Evolutionary conservation across 2,888 invertebrate species (phyloP), one percentile per base, ranked within the genome.

Genomic region (Drosophila nr. perissopoda): DNA sequence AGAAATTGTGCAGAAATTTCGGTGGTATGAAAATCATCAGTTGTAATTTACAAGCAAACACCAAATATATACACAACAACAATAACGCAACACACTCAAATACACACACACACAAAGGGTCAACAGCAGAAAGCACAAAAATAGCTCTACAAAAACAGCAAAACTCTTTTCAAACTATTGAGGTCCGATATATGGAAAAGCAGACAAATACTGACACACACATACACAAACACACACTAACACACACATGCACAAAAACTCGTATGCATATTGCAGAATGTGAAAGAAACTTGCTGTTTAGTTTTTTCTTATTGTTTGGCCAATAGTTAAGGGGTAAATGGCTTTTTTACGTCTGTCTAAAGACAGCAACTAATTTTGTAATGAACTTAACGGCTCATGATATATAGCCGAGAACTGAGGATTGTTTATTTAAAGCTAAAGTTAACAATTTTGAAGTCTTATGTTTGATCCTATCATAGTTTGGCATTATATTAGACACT

Each of bases 31-130:
- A 85, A 77, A 78, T 83, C 83, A 73, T 83, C 88, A 81, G 76
- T 73, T 81, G 79, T 77, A 82, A 80, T 84, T 87, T 76, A 68
- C 72, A 75, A 75, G 52, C 69, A 66, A 67, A 69, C 42, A 73
- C 4, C 36, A 54, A 54, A 59, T 8, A 33, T 53, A 57, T 38
- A 51, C 18, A 52, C 36, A 54, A 4, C 36, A 25, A 40, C 40
- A 40, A 40, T 10, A n/a, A 40, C 36, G 10, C n/a, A n/a, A 61
- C 36, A 49, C 29, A 38, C 29, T 38, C 48, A 73, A 36, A 59
- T 52, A 51, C 11, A 56, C 53, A 31, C 29, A 29, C 31, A 52
- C 56, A 67, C 51, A 65, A 61, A 61, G 51, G n/a, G 40, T 54
- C 33, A 38, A 25, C 21, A 38, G 38, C 4, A 31, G 60, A 25